These are phyloP conservation scores for Pogonophryne albipinna DNA, from an alignment of 2,797 vertebrate genomes.

Conservation along the genomic window DNA sequence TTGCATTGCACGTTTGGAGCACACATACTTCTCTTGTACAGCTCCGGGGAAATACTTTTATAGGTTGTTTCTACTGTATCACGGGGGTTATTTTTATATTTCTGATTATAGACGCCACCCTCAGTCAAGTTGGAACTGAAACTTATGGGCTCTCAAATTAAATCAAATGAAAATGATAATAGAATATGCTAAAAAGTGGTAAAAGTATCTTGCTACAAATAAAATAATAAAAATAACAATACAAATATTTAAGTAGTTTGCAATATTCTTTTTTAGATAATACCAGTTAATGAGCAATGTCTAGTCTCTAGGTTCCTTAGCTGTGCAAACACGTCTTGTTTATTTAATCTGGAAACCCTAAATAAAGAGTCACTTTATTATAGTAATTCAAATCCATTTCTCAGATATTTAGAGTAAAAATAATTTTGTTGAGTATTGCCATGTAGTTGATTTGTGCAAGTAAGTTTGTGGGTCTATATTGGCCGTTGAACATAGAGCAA, in stretches of 20 bases:
- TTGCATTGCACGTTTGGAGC: neutral
- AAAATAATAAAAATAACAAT: neutral
- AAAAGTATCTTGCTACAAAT: no score
- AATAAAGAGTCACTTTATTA: neutral
- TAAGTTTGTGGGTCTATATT: constrained; percentile 9
- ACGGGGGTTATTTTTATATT: neutral
- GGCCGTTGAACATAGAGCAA: neutral
- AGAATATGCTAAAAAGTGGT: neutral
- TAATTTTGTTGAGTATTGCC: neutral
- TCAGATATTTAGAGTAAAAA: neutral
- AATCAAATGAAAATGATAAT: neutral
- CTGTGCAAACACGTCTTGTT: neutral
- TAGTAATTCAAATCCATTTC: neutral
- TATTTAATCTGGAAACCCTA: neutral
- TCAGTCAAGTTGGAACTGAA: neutral
- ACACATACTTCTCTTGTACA: constrained; percentile 3
- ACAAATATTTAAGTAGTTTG: neutral
- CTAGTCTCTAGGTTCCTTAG: no score
- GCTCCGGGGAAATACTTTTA: constrained; percentile 14
- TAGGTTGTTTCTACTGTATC: constrained; percentile 5
- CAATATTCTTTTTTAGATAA: no score
- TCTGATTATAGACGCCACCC: neutral
- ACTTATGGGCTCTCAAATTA: neutral
- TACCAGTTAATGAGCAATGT: neutral
- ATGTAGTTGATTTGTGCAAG: neutral